Conservation (phyloP, 2,113 vertebrate genomes). For the Amblyopsis rosae region DNA sequence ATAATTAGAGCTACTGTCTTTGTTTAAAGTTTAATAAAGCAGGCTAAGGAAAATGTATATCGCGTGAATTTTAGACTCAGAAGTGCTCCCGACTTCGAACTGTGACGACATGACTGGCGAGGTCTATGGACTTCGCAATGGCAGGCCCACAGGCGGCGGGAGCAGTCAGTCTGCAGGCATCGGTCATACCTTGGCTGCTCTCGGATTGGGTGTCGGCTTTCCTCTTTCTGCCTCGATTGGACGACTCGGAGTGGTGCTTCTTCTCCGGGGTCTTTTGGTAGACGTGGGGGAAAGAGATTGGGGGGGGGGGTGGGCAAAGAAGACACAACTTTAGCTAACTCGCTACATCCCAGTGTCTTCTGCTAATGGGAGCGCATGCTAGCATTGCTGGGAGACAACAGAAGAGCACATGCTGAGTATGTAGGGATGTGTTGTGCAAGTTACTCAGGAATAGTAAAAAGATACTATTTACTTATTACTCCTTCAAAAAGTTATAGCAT, state of each 20-base stretch:
- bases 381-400: constrained; percentile 35
- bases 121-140: too few species aligned
- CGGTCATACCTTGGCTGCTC: constrained; percentile 90
- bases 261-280: constrained; percentile 92
- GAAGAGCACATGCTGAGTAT: constrained; percentile 76
- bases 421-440: constrained; percentile 54
- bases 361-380: constrained; percentile 36
- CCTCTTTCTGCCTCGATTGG: constrained; percentile 91
- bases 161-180: neutral
- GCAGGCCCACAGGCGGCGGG: too few species aligned
- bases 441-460: too few species aligned
- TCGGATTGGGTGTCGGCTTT: constrained; percentile 97
- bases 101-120: too few species aligned
- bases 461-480: too few species aligned
- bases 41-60: too few species aligned
- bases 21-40: too few species aligned
- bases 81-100: too few species aligned
- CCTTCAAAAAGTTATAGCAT: too few species aligned
- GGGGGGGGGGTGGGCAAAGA: neutral
- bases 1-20: too few species aligned
- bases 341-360: constrained; percentile 38
- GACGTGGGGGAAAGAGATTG: constrained; percentile 33
- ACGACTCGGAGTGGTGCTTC: constrained; percentile 94
- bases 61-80: too few species aligned
- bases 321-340: neutral